Percentiles rank a stretch among this genome's conserved stretches.
Conservation (phyloP, 2,113 vertebrate genomes). For the Plecotus auritus region DNA sequence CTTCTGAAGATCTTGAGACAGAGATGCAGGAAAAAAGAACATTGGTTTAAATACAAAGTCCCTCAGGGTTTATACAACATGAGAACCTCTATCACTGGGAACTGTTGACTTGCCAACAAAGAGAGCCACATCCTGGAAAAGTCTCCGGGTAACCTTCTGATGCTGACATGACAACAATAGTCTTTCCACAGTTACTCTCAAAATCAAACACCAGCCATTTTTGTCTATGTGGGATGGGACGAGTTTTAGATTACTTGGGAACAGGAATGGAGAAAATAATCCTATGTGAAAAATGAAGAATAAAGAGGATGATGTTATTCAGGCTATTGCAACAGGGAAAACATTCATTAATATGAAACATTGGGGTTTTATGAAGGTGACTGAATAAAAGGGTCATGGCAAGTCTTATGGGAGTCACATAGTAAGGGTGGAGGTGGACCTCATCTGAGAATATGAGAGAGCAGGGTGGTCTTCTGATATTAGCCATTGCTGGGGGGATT, state of each 20-base stretch:
- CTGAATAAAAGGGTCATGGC: neutral
- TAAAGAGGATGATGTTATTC: neutral
- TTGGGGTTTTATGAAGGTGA: neutral
- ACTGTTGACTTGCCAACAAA: no score
- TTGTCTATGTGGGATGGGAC: neutral
- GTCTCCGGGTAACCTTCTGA: neutral
- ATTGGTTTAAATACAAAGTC: rapidly evolving
- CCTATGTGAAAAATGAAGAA: neutral
- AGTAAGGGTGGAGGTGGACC: no score
- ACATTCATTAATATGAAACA: neutral
- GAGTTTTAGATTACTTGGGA: neutral
- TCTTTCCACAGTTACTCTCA: neutral
- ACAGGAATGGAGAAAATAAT: neutral
- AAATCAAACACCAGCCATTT: neutral
- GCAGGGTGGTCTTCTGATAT: neutral
- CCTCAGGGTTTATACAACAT: neutral
- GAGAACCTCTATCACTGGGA: neutral
- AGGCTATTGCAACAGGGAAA: neutral
- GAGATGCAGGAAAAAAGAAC: neutral
- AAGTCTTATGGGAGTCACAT: neutral
- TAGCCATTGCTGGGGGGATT: no score
- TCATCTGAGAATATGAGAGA: neutral
- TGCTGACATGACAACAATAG: neutral
- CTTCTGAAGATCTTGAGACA: neutral
- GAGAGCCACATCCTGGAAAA: neutral